Evolutionary conservation across 2,797 vertebrate species (phyloP), one percentile per base, ranked within the genome.

Genomic region (Acropternis orthonyx): DNA sequence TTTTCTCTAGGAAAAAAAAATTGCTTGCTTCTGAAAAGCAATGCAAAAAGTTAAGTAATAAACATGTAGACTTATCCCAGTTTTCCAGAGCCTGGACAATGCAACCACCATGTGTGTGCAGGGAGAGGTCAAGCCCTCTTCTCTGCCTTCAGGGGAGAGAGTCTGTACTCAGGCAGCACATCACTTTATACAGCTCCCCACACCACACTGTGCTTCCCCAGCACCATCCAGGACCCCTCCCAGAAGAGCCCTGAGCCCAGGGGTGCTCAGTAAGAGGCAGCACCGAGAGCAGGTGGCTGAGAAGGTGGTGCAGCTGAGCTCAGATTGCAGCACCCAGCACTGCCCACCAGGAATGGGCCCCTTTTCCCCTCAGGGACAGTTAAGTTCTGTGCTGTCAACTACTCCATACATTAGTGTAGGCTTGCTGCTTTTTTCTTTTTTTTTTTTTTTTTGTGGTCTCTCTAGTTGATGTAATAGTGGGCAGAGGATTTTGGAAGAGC

Each of bases 261-360:
- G 28, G 10, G 10, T 15, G 15, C 23, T 18, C 10, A 5, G 24
- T 32, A 20, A 61, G 69, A 39, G 51, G 21, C 49, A 55, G 73
- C 17, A 19, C 18, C 0, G 4, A 16, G 20, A 51, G 49, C 52
- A 63, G 49, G 10, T 7, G 0, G 2, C 10, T 16, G 63, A 23
- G 26, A 43, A 12, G n/a, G 17, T 52, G n/a, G 61, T 71, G 36
- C 65, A 62, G 32, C 52, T 14, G 34, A 27, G 69, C 7, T 27
- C 51, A 63, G 65, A 32, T 24, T 28, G 43, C 66, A 23, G 46
- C 18, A 20, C 14, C 48, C 66, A 20, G 46, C 18, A 20, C 14
- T 16, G 32, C 36, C 55, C 1, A 0, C 9, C 6, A 15, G 63
- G 27, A 89, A n/a, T 3, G 16, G 37, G 27, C 16, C 7, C 10